Base-by-base conservation (phyloP, 2,797 vertebrate species). In the Macrochelys suwanniensis region DNA sequence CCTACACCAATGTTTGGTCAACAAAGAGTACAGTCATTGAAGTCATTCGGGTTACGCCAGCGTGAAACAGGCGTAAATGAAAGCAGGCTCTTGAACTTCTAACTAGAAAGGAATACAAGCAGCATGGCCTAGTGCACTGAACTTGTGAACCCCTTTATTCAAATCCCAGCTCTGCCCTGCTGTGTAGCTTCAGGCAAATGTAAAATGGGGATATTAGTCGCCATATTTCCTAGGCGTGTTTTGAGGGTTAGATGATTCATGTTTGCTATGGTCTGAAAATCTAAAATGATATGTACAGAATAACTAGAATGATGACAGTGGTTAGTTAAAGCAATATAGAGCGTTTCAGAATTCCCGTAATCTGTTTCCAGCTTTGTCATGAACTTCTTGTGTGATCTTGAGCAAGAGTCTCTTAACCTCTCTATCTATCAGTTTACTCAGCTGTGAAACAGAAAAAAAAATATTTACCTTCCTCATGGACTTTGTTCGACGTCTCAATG, bases 31-130 rank as follows among this genome's bases (percentile, higher is more conserved):
- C 82, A 80, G 90, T 85, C 33, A 17, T 59, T 28, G 21, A 85
- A 80, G n/a, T 56, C 80, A 1, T 23, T 50, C 25, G 33, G 19
- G 33, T 13, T 53, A 37, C 33, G 37, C 5, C 33, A 25, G 33
- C 88, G 5, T 77, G 88, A 90, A 94, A 94, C 45, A 84, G 85
- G n/a, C 7, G n/a, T 7, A 80, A 54, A 90, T 86, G 82, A 82
- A 96, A 59, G 28, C 76, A 89, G 21, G 1, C 1, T 83, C 80
- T 88, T 76, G 26, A 89, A 11, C 0, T 59, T 84, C 28, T 76
- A 93, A 77, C 19, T 51, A 92, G 25, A 7, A 83, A 84, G 45
- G 65, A 45, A 10, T 8, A 57, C 31, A 50, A 10, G 80, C 91
- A 82, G 15, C 81, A 84, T 56, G 4, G 42, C 45, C 45, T 49